These are phyloP conservation scores for Sebastes schlegelii DNA, from an alignment of 2,113 vertebrate species.

Conservation along the genomic window DNA sequence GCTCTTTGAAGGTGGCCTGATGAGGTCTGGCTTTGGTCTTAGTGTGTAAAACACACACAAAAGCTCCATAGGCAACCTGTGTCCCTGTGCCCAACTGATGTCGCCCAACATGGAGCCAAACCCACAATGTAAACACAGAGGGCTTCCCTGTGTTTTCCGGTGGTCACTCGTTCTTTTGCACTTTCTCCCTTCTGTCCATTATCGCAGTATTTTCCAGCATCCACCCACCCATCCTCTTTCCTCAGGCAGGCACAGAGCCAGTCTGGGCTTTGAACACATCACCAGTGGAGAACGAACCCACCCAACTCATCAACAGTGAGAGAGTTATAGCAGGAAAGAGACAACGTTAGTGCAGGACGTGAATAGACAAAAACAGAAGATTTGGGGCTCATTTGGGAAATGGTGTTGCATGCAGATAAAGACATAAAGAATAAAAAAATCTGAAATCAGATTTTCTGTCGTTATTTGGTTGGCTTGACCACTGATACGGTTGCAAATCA, in stretches of 20 bases:
- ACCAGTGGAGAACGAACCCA: constrained; percentile 35
- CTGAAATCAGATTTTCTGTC: neutral
- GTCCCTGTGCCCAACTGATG: constrained; percentile 39
- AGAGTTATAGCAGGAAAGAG: constrained; percentile 78
- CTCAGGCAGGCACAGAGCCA: constrained; percentile 53
- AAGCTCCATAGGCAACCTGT: constrained; percentile 32
- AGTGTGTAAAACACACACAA: constrained; percentile 34
- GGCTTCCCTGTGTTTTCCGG: constrained; percentile 59
- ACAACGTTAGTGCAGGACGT: constrained; percentile 38
- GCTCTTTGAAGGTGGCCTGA: constrained; percentile 55
- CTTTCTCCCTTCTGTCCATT: constrained; percentile 62
- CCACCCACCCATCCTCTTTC: constrained; percentile 79
- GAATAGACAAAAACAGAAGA: constrained; percentile 60
- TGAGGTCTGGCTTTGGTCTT: constrained; percentile 41
- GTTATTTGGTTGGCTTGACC: neutral
- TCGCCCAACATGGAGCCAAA: constrained; percentile 54
- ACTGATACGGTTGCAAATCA: neutral
- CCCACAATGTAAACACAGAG: constrained; percentile 71
- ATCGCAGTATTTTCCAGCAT: constrained; percentile 70
- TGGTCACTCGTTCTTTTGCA: constrained; percentile 47
- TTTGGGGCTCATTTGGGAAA: constrained; percentile 58
- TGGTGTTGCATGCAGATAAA: constrained; percentile 54
- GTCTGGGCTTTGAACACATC: constrained; percentile 57
- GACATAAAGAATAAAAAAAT: neutral
- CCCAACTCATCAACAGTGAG: constrained; percentile 56